phyloP scores from a whole-genome alignment of 2,888 invertebrate species.

The Macroteleia sp. region DNA sequence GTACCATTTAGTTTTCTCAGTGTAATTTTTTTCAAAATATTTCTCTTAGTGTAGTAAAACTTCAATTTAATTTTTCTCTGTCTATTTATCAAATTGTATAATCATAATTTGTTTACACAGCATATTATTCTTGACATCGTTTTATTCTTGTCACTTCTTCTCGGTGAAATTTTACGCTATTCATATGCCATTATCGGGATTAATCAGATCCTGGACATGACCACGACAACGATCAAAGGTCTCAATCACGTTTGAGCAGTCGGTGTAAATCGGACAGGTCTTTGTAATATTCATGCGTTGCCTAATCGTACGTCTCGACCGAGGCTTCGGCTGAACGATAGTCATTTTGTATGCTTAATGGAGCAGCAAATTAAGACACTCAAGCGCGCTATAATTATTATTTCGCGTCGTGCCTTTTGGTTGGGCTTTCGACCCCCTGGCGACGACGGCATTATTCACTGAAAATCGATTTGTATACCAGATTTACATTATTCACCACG shows the following conservation, averaged over 20 bases:
- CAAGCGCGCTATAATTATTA: slow-evolving; percentile 30
- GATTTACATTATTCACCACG: slow-evolving; percentile 53
- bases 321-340: slow-evolving; percentile 19
- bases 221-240: slow-evolving; percentile 40
- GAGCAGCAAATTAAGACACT: slow-evolving; percentile 63
- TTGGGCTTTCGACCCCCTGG: slow-evolving; percentile 38
- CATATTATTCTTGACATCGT: no score
- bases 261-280: slow-evolving; percentile 24
- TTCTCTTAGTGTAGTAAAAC: no score
- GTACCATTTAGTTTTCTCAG: no score
- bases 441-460: slow-evolving; percentile 54
- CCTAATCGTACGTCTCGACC: slow-evolving; percentile 26
- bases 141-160: no score
- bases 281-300: slow-evolving; percentile 22
- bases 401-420: slow-evolving; percentile 40
- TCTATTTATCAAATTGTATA: no score
- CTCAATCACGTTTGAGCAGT: slow-evolving; percentile 19
- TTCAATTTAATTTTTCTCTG: no score
- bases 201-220: slow-evolving; percentile 29
- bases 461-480: slow-evolving; percentile 53
- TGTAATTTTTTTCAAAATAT: no score
- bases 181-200: no score
- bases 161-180: no score
- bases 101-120: no score
- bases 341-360: slow-evolving; percentile 55